Percentiles rank a stretch among this genome's conserved stretches.
Conservation (phyloP, 1,140 invertebrate species). For the Drosophila pruinosa region DNA sequence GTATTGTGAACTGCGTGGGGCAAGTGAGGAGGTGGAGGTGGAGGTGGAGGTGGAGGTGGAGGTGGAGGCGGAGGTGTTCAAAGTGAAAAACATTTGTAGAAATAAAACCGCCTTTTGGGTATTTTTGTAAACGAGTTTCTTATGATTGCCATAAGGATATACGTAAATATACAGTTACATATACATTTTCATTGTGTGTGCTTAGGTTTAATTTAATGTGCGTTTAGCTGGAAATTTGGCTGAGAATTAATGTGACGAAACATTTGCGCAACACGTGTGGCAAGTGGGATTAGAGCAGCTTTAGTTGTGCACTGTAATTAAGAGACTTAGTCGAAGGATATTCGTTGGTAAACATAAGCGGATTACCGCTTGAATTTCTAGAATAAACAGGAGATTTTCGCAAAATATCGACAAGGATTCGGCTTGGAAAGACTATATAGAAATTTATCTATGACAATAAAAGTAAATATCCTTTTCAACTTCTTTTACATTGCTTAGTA, state of each 20-base stretch:
- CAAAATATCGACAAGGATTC: background rate
- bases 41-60: background rate
- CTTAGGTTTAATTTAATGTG: constrained; percentile 50
- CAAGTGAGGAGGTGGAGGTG: background rate
- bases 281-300: constrained; percentile 43
- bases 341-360: background rate
- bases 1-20: constrained; percentile 16
- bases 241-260: constrained; percentile 53
- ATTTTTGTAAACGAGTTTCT: constrained; percentile 32
- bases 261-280: constrained; percentile 42
- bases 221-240: constrained; percentile 54
- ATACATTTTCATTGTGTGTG: constrained; percentile 37
- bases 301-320: constrained; percentile 48
- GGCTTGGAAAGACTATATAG: background rate
- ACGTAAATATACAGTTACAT: background rate
- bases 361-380: background rate
- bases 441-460: background rate
- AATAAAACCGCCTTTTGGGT: constrained; percentile 28
- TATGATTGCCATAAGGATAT: constrained; percentile 43
- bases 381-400: background rate
- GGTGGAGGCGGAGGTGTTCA: background rate
- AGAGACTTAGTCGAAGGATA: constrained; percentile 3
- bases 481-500: too few species aligned
- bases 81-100: constrained; percentile 27
- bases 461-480: too few species aligned